Evolutionary conservation across 1,140 invertebrate species (phyloP).

Genomic region (Chymomyza costata): DNA sequence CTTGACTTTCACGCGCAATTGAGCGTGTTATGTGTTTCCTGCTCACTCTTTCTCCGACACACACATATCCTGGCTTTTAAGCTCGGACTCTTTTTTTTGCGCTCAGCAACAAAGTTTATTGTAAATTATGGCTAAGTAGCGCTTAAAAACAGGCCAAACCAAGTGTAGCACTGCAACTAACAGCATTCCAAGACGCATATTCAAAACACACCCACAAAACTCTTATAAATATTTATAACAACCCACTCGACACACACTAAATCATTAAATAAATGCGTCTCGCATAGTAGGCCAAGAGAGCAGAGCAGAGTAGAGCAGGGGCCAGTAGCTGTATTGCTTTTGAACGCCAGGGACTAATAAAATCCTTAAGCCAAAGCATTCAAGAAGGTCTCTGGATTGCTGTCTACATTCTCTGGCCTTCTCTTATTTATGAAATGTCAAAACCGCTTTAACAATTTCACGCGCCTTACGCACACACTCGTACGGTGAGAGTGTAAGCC

Average conservation of each 20-base stretch:
- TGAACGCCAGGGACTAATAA: conserved; percentile 52
- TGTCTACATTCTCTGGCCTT: neutral
- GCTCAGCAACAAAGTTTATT: conserved; percentile 5
- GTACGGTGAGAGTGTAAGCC: neutral
- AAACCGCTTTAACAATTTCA: conserved; percentile 47
- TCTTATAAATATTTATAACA: conserved; percentile 65
- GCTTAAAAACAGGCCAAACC: conserved; percentile 27
- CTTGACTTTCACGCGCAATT: too few relatives aligned
- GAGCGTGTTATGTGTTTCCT: too few relatives aligned
- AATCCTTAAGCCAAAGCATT: conserved; percentile 35
- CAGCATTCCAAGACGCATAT: conserved; percentile 36
- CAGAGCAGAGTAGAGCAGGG: conserved; percentile 28
- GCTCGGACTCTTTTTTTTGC: too few relatives aligned
- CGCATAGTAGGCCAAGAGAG: too few relatives aligned
- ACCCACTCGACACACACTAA: conserved; percentile 62
- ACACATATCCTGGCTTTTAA: too few relatives aligned
- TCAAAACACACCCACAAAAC: conserved; percentile 29
- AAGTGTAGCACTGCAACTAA: conserved; percentile 41
- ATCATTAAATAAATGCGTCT: conserved; percentile 57
- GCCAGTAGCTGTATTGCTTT: neutral
- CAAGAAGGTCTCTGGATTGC: conserved; percentile 12
- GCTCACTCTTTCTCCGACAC: too few relatives aligned
- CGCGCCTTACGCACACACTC: conserved; percentile 9
- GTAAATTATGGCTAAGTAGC: conserved; percentile 30
- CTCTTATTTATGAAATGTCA: conserved; percentile 32